These are phyloP conservation scores for Dasyornis broadbenti DNA, from an alignment of 2,113 vertebrate species.

Conservation along the genomic window DNA sequence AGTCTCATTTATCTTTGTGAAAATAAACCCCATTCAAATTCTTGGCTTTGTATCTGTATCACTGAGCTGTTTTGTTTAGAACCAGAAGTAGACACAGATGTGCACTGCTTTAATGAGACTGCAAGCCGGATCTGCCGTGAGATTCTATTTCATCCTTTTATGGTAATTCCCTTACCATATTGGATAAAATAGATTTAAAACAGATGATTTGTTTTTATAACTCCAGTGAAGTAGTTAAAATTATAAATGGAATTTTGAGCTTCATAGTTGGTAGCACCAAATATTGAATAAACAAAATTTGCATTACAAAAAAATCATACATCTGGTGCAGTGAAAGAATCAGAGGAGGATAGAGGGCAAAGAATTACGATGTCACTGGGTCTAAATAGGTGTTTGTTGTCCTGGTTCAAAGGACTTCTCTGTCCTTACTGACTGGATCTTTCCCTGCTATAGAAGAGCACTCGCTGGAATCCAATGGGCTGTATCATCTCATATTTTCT, in stretches of 20 bases:
- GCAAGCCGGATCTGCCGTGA: not conserved
- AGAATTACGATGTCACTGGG: not conserved
- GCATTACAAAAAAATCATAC: not conserved
- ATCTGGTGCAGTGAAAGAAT: not conserved
- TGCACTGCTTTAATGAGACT: not conserved
- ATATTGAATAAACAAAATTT: not conserved
- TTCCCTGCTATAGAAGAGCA: not conserved
- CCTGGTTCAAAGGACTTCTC: not conserved
- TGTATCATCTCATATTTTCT: not conserved
- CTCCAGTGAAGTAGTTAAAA: not conserved
- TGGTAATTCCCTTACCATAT: not conserved
- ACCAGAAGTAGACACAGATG: not conserved
- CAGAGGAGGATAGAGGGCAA: fast-evolving
- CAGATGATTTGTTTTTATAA: not conserved
- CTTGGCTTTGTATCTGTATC: not conserved
- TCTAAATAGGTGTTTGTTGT: not conserved
- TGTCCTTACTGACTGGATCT: not conserved
- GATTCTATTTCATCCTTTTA: not conserved
- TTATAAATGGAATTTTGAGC: not conserved
- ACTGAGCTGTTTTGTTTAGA: not conserved
- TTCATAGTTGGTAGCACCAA: not conserved
- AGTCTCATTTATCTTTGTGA: not conserved
- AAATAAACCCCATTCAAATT: not conserved
- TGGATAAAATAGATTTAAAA: not conserved
- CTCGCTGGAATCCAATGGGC: not conserved